Evolutionary conservation across 2,888 invertebrate species (phyloP).

Genomic region (Strigamia maritima): DNA sequence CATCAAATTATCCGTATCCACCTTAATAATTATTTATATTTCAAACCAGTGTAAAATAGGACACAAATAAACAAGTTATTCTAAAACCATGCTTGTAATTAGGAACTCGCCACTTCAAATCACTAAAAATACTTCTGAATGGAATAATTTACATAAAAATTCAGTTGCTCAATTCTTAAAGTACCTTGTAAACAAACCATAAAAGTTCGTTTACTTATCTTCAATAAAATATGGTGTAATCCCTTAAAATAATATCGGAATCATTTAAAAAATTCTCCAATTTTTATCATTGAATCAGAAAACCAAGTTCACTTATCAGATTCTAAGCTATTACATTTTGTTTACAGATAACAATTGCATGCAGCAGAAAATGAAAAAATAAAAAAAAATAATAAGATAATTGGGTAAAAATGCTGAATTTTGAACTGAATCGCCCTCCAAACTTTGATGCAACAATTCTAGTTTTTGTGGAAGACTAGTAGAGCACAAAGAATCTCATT

Average conservation of each 20-base stretch:
- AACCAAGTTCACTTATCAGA: neutral
- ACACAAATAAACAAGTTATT: neutral
- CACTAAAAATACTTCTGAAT: neutral
- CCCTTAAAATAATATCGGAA: neutral
- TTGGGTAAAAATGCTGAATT: neutral
- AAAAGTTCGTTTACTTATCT: neutral
- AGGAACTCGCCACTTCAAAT: neutral
- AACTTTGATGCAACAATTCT: neutral
- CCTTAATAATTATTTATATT: no score
- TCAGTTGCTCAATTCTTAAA: neutral
- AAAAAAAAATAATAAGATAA: neutral
- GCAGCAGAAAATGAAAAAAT: neutral
- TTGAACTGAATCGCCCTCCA: neutral
- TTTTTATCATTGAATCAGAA: neutral
- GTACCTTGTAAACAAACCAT: neutral
- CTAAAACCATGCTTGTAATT: neutral
- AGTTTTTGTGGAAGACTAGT: neutral
- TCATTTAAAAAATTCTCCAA: neutral
- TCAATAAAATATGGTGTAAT: neutral
- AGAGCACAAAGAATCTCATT: neutral
- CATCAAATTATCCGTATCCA: neutral
- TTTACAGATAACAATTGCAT: neutral
- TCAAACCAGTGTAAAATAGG: no score
- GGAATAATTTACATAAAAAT: neutral
- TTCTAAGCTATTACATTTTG: neutral